phyloP scores from a whole-genome alignment of 2,888 invertebrate species.

The Drosophila antonietae region DNA sequence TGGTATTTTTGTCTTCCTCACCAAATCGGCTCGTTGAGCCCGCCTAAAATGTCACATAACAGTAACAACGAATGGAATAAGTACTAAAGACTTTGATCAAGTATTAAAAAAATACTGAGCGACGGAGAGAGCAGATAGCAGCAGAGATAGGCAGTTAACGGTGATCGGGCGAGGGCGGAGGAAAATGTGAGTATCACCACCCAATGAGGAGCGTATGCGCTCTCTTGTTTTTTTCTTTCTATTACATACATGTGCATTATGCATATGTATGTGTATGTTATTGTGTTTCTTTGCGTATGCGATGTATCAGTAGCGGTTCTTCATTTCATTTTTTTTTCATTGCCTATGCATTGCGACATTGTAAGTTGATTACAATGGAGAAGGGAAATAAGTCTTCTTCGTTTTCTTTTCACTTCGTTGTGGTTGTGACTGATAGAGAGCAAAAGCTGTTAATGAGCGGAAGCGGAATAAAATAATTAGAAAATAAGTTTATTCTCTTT shows the following conservation, averaged over 20 bases:
- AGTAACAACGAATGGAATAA: constrained; percentile 64
- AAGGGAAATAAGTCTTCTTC: constrained; percentile 34
- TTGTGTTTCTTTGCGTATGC: constrained; percentile 30
- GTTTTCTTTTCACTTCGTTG: constrained; percentile 12
- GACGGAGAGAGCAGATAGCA: constrained; percentile 14
- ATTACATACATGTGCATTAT: background rate
- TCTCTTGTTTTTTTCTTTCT: constrained; percentile 14
- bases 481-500: background rate
- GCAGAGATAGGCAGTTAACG: constrained; percentile 13
- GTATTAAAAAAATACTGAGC: constrained; percentile 11
- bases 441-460: constrained; percentile 33
- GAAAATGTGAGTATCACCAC: constrained; percentile 66
- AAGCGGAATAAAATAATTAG: constrained; percentile 19
- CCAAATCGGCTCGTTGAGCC: constrained; percentile 29
- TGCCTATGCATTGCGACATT: constrained; percentile 43
- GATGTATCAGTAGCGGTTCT: constrained; percentile 40
- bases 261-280: constrained; percentile 10
- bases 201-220: constrained; percentile 2
- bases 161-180: constrained; percentile 49
- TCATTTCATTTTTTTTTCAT: constrained; percentile 15
- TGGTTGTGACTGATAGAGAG: constrained; percentile 29
- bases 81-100: constrained; percentile 50
- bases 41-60: constrained; percentile 60
- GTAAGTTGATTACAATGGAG: constrained; percentile 12
- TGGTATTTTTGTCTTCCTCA: constrained; percentile 54